Base-by-base conservation (phyloP, 2,888 invertebrate species). In the Melanophora roralis region DNA sequence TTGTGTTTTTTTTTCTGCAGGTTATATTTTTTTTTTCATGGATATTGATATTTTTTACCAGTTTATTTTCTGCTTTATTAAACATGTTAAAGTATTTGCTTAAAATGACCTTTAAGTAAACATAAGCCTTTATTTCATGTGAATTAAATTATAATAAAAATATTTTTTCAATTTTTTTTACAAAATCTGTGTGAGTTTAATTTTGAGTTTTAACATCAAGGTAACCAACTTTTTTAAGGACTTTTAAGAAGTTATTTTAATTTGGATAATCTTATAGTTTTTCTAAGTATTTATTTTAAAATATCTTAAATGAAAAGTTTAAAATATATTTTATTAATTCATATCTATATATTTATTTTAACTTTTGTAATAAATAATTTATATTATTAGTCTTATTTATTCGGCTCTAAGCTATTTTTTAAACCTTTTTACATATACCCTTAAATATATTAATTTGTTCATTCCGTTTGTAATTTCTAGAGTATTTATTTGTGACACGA, bases 61-160 rank as follows among this genome's bases (percentile, higher is more conserved):
- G 62, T 62, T 65, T 65, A 71, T 73, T 65, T 77, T 78, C 75
- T 73, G 82, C 77, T 72, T 78, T 75, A 80, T 75, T 78, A 75
- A 78, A 76, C 65, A 81, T 64, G 75, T 43, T 60, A 60, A 68
- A 53, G 36, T 69, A 69, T 77, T 74, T 67, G 40, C 19, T 57
- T 62, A 23, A 65, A 75, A 65, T 81, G 81, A 81, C 81, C 81
- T 81, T 81, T 81, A 75, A 76, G 23, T 75, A 71, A 71, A 57
- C 34, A 51, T 53, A 72, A 74, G 53, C 62, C 23, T 36, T 47
- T 55, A 53, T 67, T 62, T 67, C 49, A 64, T 36, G 36, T 57
- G 60, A 69, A 78, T 69, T 55, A 47, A 59, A 51, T 43, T 45
- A 43, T 60, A 71, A 51, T 51, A 51, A 38, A 51, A 69, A 16